Evolutionary conservation across 2,888 invertebrate genomes (phyloP), one percentile per base, ranked within the genome.

Genomic region (Macrosoma leucophasiata): DNA sequence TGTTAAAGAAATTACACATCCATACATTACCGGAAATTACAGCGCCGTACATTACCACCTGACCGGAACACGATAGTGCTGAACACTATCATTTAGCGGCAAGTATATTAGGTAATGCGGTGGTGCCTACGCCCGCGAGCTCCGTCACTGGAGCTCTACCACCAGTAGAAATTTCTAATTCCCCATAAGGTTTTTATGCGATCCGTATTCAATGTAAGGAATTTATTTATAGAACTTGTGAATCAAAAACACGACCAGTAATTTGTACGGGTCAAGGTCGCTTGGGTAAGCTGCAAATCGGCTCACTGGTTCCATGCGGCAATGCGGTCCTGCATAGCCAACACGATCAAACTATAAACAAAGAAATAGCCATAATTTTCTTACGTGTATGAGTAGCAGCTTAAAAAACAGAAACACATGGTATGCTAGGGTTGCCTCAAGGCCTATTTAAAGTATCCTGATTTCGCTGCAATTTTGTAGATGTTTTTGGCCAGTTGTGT

Each of bases 351-450:
- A 26, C 30, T 33, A 46, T 49, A 50, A 50, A 53, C 43, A 50
- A 45, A 46, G 47, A 48, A 49, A 47, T 45, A 31, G 45, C 37
- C 36, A 47, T 48, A 46, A 50, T 48, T 50, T 45, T 36, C 43
- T 60, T 58, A 53, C 46, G 48, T 54, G 52, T 60, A 49, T 43
- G 56, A 48, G n/a, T n/a, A n/a, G 47, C 41, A 42, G 65, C 65
- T 67, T 70, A 71, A 77, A 75, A n/a, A 78, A 77, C 77, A 77
- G 76, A 73, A 75, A 77, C 78, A 78, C 75, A 75, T 76, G 77
- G 71, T 70, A n/a, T n/a, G n/a, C n/a, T n/a, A n/a, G n/a, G n/a
- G n/a, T n/a, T n/a, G n/a, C n/a, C n/a, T n/a, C n/a, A n/a, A n/a
- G n/a, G n/a, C n/a, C n/a, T n/a, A n/a, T n/a, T n/a, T n/a, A n/a